These are phyloP conservation scores for Dromiciops gliroides DNA, from an alignment of 2,113 vertebrate species.

Conservation along the genomic window DNA sequence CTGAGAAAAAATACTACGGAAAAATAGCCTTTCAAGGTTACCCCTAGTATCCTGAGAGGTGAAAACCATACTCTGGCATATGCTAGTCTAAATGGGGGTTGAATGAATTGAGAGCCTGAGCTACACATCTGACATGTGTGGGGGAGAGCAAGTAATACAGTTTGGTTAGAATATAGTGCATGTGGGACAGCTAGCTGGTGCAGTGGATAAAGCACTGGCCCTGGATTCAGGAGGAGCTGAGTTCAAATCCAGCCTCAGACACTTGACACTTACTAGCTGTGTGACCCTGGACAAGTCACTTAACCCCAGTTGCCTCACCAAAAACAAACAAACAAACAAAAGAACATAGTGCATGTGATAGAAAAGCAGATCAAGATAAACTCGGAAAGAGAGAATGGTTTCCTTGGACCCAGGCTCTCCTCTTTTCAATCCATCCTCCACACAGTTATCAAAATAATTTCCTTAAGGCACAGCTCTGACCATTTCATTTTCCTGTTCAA, in stretches of 20 bases:
- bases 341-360: background rate
- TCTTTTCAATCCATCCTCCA: background rate
- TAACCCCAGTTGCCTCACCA: too few species aligned
- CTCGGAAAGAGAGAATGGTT: background rate
- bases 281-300: too few species aligned
- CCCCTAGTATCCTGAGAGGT: background rate
- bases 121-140: background rate
- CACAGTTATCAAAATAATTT: background rate
- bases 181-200: too few species aligned
- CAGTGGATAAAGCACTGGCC: too few species aligned
- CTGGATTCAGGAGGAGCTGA: too few species aligned
- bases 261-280: too few species aligned
- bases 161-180: background rate
- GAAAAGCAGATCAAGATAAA: background rate
- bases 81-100: background rate
- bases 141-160: background rate
- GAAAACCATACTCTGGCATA: background rate
- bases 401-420: background rate
- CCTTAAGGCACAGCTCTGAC: background rate
- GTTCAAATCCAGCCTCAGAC: too few species aligned
- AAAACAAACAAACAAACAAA: too few species aligned
- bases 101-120: background rate
- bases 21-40: background rate
- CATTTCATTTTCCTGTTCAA: background rate
- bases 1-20: too few species aligned